phyloP scores from a whole-genome alignment of 2,797 vertebrate species.

The Bradypus variegatus region DNA sequence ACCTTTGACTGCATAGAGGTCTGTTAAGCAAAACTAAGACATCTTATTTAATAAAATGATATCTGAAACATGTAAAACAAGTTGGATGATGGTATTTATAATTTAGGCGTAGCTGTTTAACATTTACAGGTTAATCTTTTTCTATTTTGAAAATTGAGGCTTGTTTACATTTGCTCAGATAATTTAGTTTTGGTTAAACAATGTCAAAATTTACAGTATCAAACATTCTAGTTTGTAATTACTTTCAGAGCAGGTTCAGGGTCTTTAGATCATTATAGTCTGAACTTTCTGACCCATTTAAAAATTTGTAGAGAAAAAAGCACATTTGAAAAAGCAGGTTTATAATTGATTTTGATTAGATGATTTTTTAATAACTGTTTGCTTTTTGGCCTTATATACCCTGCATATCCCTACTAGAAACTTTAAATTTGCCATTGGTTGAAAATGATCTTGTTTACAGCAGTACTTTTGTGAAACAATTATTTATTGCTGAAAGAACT shows the following conservation, averaged over 20 bases:
- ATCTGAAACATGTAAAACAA: neutral
- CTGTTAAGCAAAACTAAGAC: neutral
- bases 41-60: neutral
- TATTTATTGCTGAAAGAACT: no score
- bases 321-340: slow-evolving; percentile 33
- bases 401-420: neutral
- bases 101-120: slow-evolving; percentile 39
- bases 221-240: slow-evolving; percentile 29
- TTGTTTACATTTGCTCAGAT: slow-evolving; percentile 51
- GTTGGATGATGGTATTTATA: slow-evolving; percentile 6
- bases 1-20: neutral
- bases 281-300: slow-evolving; percentile 32
- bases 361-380: slow-evolving; percentile 22
- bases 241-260: slow-evolving; percentile 12
- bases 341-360: slow-evolving; percentile 27
- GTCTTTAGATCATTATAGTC: slow-evolving; percentile 27
- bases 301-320: slow-evolving; percentile 36
- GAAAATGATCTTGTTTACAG: no score
- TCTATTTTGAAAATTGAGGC: slow-evolving; percentile 41
- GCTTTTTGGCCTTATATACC: neutral
- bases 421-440: no score
- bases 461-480: no score
- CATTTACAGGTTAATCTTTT: slow-evolving; percentile 48
- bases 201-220: neutral
- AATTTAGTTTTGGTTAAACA: slow-evolving; percentile 39